Conservation (phyloP, 1,140 invertebrate species). For the Pentalonia nigronervosa region DNA sequence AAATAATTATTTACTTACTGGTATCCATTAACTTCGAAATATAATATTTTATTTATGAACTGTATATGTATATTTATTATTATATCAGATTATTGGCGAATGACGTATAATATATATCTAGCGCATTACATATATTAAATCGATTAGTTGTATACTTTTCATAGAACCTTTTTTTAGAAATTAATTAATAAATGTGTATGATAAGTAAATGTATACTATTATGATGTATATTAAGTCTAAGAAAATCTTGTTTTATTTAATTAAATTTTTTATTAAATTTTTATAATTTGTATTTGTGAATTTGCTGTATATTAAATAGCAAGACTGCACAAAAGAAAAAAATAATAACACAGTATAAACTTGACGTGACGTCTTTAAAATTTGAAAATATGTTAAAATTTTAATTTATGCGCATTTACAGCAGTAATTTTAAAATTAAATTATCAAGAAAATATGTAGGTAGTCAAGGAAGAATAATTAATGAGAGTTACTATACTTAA, state of each 20-base stretch:
- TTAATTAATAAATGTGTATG: not conserved
- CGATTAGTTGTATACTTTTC: not conserved
- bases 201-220: not conserved
- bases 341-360: not conserved
- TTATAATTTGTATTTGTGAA: no score
- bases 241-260: no score
- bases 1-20: not conserved
- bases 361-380: not conserved
- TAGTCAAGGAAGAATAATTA: not conserved
- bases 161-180: not conserved
- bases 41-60: not conserved
- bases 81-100: not conserved
- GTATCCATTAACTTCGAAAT: constrained; percentile 6
- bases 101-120: not conserved
- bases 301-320: no score
- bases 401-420: not conserved
- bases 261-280: no score
- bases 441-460: not conserved
- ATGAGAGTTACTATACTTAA: not conserved
- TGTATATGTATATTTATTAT: not conserved
- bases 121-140: not conserved
- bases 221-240: not conserved
- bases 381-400: not conserved
- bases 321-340: not conserved
- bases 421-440: not conserved